A percentile compares a stretch with the other conserved stretches of the same genome.
Conservation (phyloP, 2,113 vertebrate species). For the Syrmaticus mikado region DNA sequence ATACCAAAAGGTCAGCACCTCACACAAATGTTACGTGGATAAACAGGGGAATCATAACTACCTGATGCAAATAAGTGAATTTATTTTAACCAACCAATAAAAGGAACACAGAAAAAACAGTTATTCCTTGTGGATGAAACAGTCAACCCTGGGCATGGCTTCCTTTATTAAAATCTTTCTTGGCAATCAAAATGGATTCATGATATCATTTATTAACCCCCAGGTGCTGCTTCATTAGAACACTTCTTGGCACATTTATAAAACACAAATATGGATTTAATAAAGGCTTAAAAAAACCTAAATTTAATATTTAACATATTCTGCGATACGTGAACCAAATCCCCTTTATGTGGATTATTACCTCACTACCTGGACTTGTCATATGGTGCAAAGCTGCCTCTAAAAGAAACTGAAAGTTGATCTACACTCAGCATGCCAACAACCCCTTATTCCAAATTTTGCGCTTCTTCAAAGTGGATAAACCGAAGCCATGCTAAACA, state of each 20-base stretch:
- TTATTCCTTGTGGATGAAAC: conserved; percentile 23
- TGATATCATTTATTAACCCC: conserved; percentile 70
- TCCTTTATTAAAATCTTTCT: conserved; percentile 65
- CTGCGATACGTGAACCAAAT: conserved; percentile 38
- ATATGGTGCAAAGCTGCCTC: conserved; percentile 59
- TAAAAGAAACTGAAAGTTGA: conserved; percentile 27
- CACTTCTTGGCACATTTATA: conserved; percentile 59
- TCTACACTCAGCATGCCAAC: conserved; percentile 14
- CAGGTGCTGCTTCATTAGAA: conserved; percentile 66
- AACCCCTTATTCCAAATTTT: conserved; percentile 18
- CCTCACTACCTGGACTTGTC: conserved; percentile 61
- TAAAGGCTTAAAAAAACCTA: not conserved
- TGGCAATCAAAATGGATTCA: conserved; percentile 57
- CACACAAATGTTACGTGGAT: not conserved
- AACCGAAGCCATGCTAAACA: not conserved
- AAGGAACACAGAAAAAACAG: conserved; percentile 49
- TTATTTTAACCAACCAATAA: conserved; percentile 18
- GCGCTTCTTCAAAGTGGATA: conserved; percentile 9
- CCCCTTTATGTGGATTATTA: conserved; percentile 58
- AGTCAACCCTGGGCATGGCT: conserved; percentile 42
- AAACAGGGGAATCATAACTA: not conserved
- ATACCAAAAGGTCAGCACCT: not conserved
- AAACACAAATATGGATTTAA: conserved; percentile 67
- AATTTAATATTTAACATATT: conserved; percentile 66
- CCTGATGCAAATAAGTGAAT: conserved; percentile 8